Evolutionary conservation across 2,113 vertebrate species (phyloP).

Genomic region (Myiagra hebetior): DNA sequence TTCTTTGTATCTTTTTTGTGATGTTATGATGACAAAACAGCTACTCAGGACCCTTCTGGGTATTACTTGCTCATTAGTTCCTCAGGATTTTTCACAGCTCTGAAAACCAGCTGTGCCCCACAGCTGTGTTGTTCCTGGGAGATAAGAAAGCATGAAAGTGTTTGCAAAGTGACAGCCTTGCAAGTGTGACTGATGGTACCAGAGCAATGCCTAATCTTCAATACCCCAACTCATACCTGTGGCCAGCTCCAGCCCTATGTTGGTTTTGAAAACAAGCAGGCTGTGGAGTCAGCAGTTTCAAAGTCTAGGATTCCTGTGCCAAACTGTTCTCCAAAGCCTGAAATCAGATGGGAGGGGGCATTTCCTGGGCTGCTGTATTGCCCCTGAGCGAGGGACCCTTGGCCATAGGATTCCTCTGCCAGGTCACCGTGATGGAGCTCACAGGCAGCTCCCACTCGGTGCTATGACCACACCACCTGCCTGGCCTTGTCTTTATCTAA

Average conservation of each 20-base stretch:
- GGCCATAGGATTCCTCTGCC: background rate
- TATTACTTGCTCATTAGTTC: background rate
- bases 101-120: background rate
- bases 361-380: background rate
- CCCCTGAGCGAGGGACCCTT: fast-evolving
- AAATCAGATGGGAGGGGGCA: background rate
- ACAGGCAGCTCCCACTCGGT: fast-evolving
- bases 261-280: background rate
- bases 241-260: background rate
- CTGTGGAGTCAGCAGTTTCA: background rate
- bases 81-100: background rate
- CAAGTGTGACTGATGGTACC: background rate
- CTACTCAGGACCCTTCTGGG: background rate
- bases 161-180: background rate
- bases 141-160: background rate
- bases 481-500: background rate
- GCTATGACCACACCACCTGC: background rate
- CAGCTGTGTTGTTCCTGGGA: background rate
- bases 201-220: background rate
- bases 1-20: background rate
- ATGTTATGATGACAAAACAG: background rate
- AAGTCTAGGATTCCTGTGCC: background rate
- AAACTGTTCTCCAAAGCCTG: background rate
- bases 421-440: fast-evolving
- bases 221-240: fast-evolving